Base-by-base conservation (phyloP, 1,140 invertebrate genomes). In the Psix sp. region DNA sequence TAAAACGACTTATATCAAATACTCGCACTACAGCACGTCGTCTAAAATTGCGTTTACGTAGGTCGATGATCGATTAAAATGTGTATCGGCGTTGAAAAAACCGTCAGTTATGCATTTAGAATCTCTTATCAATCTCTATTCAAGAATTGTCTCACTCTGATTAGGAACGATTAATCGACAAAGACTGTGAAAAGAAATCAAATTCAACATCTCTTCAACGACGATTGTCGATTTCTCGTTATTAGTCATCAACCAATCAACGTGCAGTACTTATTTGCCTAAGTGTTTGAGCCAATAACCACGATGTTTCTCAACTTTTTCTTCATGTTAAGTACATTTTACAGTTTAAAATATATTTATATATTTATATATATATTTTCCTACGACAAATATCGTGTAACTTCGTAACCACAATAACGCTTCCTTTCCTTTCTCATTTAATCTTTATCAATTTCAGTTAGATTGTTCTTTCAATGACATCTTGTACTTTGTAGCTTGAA, bases 301-400 rank as follows among this genome's bases (percentile, higher is more conserved):
- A 24, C 46, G 26, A 54, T 65, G 38, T 67, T 59, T 24, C 42
- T 63, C 59, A 36, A 48, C 56, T 49, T 38, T 60, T 26, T 57
- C 51, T 59, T 39, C 38, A 36, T 17, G 36, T 73, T 68, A 68
- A 70, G 45, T 71, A 75, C 57, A 70, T 74, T 74, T 72, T 71
- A 60, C 43, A 54, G 49, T 78, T 79, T 79, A 77, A 80, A 79
- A 29, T 29, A 80, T n/a, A n/a, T n/a, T n/a, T n/a, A n/a, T n/a
- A n/a, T n/a, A n/a, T n/a, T n/a, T n/a, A n/a, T n/a, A n/a, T 80
- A 79, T 79, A 79, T 74, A 56, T 56, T 56, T 57, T 49, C 59
- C 74, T 77, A 77, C 63, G 77, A 79, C 74, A 77, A 59, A 77
- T 79, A 77, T 77, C 59, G 73, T 75, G 71, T 49, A 68, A 74